Evolutionary conservation across 2,797 vertebrate species (phyloP), one percentile per base, ranked within the genome.

Genomic region (Channallabes apus): DNA sequence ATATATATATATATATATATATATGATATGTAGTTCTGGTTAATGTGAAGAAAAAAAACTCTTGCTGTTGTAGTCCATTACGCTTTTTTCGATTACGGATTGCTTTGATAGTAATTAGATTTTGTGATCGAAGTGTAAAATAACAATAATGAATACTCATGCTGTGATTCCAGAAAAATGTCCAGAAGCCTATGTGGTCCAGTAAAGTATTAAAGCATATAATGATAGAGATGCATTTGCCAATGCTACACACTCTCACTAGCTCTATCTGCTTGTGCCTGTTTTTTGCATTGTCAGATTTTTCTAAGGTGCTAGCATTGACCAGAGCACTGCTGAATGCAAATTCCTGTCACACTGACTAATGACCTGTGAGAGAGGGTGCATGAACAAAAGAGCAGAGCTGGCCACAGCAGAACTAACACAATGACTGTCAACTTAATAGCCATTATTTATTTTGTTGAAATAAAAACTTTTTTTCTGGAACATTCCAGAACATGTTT

Each of bases 321-420:
- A 82, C 32, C 17, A 65, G 32, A 76, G 61, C 62, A 29, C 32
- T 77, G 32, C 62, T 77, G 71, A 68, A 65, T 82, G 72, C 72
- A 69, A 77, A 76, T 85, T 68, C 77, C 18, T 86, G 85, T 86
- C 72, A 86, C 27, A 35, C 1, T 77, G 29, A 58, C 75, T 77
- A 77, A 58, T 77, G 72, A 82, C 54, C 54, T 75, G n/a, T 86
- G 32, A 61, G n/a, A 85, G 59, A 77, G 54, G 22, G 29, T 29
- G 59, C 75, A 58, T 76, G 24, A 82, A 85, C 84, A 85, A 76
- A 82, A 51, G 15, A 77, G 32, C 51, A 76, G 79, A 29, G 29
- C 54, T 75, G 69, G 27, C 24, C 51, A 35, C 29, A 59, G 56
- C 17, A 59, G 75, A 35, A 77, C 75, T 20, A 59, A 59, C 56